A percentile compares a stretch with the other conserved stretches of the same genome.
These are phyloP conservation scores for Sipha flava DNA, from an alignment of 1,140 invertebrate genomes.

Conservation along the genomic window DNA sequence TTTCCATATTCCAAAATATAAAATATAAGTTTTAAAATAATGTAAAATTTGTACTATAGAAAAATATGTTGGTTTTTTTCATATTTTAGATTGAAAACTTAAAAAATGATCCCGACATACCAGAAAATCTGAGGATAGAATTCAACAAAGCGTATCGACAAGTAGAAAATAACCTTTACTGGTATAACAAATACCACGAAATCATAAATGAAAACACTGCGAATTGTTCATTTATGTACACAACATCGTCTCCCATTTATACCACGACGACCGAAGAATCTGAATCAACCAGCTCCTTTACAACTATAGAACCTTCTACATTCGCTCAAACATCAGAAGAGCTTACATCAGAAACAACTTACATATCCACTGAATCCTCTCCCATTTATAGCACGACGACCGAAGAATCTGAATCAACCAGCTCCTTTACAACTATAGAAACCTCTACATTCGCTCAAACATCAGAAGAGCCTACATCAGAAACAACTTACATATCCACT, in stretches of 20 bases:
- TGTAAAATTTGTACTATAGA: too few relatives aligned
- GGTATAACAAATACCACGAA: background rate
- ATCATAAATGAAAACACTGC: background rate
- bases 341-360: too few relatives aligned
- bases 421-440: background rate
- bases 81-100: background rate
- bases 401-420: background rate
- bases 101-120: background rate
- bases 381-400: background rate
- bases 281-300: accelerated
- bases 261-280: background rate
- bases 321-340: background rate
- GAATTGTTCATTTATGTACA: too few relatives aligned
- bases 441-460: background rate
- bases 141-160: background rate
- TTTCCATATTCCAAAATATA: too few relatives aligned
- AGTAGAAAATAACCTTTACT: background rate
- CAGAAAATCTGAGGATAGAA: background rate
- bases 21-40: too few relatives aligned
- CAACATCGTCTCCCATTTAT: accelerated
- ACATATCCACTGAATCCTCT: too few relatives aligned
- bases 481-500: too few relatives aligned
- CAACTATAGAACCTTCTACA: background rate
- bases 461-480: background rate
- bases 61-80: too few relatives aligned